Percentiles rank a stretch among this genome's conserved stretches.
phyloP scores from a whole-genome alignment of 1,140 invertebrate species.

The Heliconius hermathena region DNA sequence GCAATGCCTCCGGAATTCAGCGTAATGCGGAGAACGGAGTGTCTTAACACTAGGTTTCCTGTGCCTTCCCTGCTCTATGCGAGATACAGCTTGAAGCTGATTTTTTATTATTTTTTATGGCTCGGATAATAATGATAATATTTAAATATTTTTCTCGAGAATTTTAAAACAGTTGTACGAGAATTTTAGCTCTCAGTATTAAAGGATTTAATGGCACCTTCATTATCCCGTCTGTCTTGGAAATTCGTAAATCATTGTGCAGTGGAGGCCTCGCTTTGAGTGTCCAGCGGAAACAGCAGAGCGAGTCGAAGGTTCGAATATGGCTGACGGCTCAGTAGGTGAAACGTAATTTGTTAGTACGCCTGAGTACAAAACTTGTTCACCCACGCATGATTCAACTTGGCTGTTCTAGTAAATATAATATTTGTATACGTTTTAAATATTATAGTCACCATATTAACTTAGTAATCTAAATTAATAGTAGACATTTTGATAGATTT shows the following conservation, averaged over 20 bases:
- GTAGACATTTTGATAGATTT: background rate
- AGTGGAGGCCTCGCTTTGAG: constrained; percentile 36
- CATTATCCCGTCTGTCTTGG: constrained; percentile 39
- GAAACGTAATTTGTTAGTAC: constrained; percentile 70
- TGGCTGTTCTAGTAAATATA: constrained; percentile 31
- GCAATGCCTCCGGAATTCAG: no score
- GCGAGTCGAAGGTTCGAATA: constrained; percentile 28
- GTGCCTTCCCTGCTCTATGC: no score
- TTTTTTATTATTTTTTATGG: background rate
- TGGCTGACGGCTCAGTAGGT: constrained; percentile 49
- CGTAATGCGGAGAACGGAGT: no score
- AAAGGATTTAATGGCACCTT: constrained; percentile 29
- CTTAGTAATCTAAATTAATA: background rate
- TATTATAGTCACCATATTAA: background rate
- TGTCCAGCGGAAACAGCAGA: constrained; percentile 12
- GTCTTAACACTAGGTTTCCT: no score
- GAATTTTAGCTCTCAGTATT: background rate
- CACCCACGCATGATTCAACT: constrained; percentile 54
- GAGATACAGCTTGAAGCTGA: background rate
- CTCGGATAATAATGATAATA: background rate
- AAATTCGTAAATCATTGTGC: constrained; percentile 40
- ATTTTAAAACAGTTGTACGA: background rate
- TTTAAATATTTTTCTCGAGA: constrained; percentile 10
- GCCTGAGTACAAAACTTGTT: constrained; percentile 56
- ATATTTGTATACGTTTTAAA: constrained; percentile 26